A percentile compares a stretch with the other conserved stretches of the same genome.
These are phyloP conservation scores for Pogonocherus hispidulus DNA, from an alignment of 2,888 invertebrate species.

Conservation along the genomic window DNA sequence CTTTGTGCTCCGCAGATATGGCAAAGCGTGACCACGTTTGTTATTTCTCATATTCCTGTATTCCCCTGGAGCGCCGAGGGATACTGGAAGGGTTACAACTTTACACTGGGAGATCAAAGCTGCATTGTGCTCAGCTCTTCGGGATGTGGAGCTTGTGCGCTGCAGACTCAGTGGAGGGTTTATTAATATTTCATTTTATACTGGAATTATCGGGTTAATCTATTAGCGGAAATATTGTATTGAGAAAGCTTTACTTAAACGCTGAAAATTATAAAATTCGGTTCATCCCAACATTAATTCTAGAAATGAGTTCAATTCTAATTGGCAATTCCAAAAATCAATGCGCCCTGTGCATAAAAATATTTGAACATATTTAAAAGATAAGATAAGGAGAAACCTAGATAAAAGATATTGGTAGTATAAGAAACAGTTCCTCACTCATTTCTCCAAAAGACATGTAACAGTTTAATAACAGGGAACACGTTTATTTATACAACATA, in stretches of 20 bases:
- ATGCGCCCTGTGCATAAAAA: no score
- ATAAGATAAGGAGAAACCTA: no score
- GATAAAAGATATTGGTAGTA: no score
- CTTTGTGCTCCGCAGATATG: constrained; percentile 58
- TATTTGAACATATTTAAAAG: no score
- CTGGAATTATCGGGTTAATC: constrained; percentile 23
- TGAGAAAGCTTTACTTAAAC: neutral
- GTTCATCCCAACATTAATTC: no score
- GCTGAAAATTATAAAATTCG: no score
- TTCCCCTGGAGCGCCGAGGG: constrained; percentile 29
- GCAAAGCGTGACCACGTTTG: constrained; percentile 58
- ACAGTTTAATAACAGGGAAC: no score
- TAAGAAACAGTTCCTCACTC: no score
- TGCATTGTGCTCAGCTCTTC: constrained; percentile 40
- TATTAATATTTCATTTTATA: constrained; percentile 41
- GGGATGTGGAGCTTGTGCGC: constrained; percentile 21
- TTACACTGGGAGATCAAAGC: constrained; percentile 43
- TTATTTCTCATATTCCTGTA: constrained; percentile 52
- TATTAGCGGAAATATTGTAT: neutral
- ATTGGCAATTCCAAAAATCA: no score
- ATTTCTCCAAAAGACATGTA: no score
- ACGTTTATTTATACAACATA: no score
- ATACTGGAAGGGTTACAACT: constrained; percentile 38
- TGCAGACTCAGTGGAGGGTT: constrained; percentile 37
- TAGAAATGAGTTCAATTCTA: no score